Percentiles rank a stretch among this genome's conserved stretches.
Conservation (phyloP, 2,797 vertebrate genomes). For the Pyrocephalus nanus region DNA sequence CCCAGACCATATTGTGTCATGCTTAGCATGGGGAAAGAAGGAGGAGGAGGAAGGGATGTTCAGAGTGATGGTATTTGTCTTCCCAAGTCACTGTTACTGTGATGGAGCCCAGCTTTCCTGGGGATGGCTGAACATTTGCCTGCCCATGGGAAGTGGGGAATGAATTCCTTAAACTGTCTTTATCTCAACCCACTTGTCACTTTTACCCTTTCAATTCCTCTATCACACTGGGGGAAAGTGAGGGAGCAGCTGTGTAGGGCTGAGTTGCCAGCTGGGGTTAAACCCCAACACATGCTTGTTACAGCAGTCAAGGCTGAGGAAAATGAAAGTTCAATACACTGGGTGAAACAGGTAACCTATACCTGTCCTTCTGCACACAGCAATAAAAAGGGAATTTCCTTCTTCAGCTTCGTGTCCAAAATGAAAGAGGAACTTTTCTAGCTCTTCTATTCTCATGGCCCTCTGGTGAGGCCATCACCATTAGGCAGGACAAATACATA, state of each 20-base stretch:
- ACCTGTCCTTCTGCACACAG: not conserved
- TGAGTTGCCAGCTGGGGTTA: not conserved
- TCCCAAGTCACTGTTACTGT: not conserved
- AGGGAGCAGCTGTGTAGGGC: not conserved
- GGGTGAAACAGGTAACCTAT: not conserved
- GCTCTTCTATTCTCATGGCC: not conserved
- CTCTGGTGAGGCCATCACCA: not conserved
- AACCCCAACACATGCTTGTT: not conserved
- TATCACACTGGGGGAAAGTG: not conserved
- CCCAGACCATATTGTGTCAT: not conserved
- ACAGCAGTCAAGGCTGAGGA: not conserved
- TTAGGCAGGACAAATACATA: not conserved
- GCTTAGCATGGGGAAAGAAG: not conserved
- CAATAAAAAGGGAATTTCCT: not conserved
- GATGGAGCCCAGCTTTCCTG: not conserved
- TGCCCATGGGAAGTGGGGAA: not conserved
- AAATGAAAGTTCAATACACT: not conserved
- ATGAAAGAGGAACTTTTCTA: not conserved
- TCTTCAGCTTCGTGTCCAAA: not conserved
- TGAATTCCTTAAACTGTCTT: not conserved
- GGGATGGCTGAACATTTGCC: not conserved
- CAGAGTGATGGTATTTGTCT: accelerated
- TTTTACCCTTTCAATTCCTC: not conserved
- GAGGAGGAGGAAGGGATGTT: not conserved
- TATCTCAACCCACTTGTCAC: not conserved